Base-by-base conservation (phyloP, 2,113 vertebrate genomes). In the Thunnus thynnus region DNA sequence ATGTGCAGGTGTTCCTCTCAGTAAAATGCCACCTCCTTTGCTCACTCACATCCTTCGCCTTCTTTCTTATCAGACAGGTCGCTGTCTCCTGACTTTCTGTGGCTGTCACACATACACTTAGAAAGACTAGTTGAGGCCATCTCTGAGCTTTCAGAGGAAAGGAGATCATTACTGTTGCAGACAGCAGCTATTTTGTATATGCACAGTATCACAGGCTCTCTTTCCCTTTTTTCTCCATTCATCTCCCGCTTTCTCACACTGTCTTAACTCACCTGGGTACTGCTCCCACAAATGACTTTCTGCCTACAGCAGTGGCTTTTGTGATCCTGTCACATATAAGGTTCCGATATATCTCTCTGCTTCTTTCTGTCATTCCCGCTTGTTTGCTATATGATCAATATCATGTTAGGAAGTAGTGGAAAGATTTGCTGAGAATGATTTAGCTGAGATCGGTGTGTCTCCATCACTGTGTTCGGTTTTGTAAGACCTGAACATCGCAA, bases 1-100 rank as follows among this genome's bases (percentile, higher is more conserved):
- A 98, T 96, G 95, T 97, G 96, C 97, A 97, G 96, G 96, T 97
- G 90, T 94, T 96, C 95, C 94, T 96, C 95, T 94, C 95, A 93
- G 94, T 94, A 94, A 97, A 97, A 96, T 96, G 96, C 96, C 96
- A 92, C 82, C 87, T 89, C 89, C 84, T 91, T 91, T 89, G 71
- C 89, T 94, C 90, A 54, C 82, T 89, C 83, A 85, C 88, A 89
- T 93, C 86, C 88, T 80, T 86, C 58, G 78, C 83, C 83, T 89
- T 74, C 86, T 89, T 91, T 89, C 89, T 91, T 87, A 94, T 94
- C 93, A 97, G 96, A 97, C 96, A 95, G 96, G 95, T 95, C 95
- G 96, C 95, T 95, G 96, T 96, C 96, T 96, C 96, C 95, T 96
- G 95, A 96, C 96, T 96, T 96, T 96, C 95, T 96, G 95, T 93